Evolutionary conservation across 1,140 invertebrate species (phyloP), one percentile per base, ranked within the genome.

Genomic region (Lepidurus couesii): DNA sequence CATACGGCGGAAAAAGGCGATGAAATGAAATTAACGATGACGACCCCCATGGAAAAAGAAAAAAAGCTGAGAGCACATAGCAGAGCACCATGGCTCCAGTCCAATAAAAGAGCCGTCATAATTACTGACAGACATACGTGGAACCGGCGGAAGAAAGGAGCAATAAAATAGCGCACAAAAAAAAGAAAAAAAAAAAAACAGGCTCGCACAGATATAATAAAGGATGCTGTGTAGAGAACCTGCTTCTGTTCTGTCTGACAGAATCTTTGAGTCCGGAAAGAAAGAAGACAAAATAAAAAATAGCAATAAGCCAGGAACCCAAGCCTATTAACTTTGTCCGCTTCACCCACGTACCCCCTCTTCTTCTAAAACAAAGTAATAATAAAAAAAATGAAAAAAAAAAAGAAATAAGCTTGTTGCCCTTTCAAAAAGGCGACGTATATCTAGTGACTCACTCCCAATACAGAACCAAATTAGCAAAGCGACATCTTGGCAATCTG

Each of bases 81-180:
- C 53, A 65, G 53, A 65, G 21, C 53, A 65, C 53, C n/a, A 65
- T 65, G 53, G 53, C 53, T 65, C 53, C 53, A 65, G 53, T 65
- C 53, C 53, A 65, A 65, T 65, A 65, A 65, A 65, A 65, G 53
- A 65, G 53, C 53, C 53, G 53, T 65, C 53, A 65, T 65, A 65
- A 65, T 65, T 65, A 65, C 53, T 21, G 53, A 65, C 53, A 65
- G 53, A 65, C 53, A 65, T 65, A 65, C 53, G 53, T 65, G 21
- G 53, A 65, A 65, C 53, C 53, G 53, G 53, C 53, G 53, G 53
- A 65, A 65, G 53, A 21, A 65, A 21, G n/a, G 53, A 65, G 53
- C 21, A 65, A 65, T 65, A 65, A 65, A 65, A 65, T 65, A 65
- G 53, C 53, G 16, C 53, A 65, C 16, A 13, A 21, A 65, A 21